Conservation (phyloP, 2,888 invertebrate genomes). For the Lypha dubia region DNA sequence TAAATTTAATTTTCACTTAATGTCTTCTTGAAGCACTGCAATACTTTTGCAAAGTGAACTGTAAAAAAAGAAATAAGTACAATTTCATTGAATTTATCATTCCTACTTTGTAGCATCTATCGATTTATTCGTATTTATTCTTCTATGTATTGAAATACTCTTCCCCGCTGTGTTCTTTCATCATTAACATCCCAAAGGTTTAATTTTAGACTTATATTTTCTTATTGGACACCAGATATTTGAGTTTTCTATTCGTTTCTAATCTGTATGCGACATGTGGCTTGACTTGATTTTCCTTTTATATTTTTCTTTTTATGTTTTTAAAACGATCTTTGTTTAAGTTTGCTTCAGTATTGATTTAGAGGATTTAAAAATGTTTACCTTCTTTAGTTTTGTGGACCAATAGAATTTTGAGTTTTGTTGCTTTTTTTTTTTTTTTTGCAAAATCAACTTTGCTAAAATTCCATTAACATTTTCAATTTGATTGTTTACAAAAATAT, state of each 20-base stretch:
- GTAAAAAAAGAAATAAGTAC: too few species aligned
- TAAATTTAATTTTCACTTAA: too few species aligned
- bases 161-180: slow-evolving; percentile 46
- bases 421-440: too few species aligned
- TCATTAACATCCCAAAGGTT: slow-evolving; percentile 72
- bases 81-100: too few species aligned
- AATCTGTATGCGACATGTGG: slow-evolving; percentile 76
- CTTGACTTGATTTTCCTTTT: slow-evolving; percentile 51
- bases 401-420: background rate
- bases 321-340: slow-evolving; percentile 16
- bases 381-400: slow-evolving; percentile 11
- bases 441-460: slow-evolving; percentile 50
- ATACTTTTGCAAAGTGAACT: too few species aligned
- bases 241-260: slow-evolving; percentile 58
- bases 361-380: slow-evolving; percentile 80
- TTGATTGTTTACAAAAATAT: slow-evolving; percentile 53
- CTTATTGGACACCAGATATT: slow-evolving; percentile 62
- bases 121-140: background rate
- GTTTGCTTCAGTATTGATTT: slow-evolving; percentile 75
- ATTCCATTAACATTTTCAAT: slow-evolving; percentile 52
- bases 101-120: too few species aligned
- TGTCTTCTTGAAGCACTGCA: too few species aligned
- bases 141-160: slow-evolving; percentile 5
- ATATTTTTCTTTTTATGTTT: slow-evolving; percentile 32
- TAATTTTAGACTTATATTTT: slow-evolving; percentile 68